These are phyloP conservation scores for Drosophila neonasuta DNA, from an alignment of 2,888 invertebrate species.

Conservation along the genomic window DNA sequence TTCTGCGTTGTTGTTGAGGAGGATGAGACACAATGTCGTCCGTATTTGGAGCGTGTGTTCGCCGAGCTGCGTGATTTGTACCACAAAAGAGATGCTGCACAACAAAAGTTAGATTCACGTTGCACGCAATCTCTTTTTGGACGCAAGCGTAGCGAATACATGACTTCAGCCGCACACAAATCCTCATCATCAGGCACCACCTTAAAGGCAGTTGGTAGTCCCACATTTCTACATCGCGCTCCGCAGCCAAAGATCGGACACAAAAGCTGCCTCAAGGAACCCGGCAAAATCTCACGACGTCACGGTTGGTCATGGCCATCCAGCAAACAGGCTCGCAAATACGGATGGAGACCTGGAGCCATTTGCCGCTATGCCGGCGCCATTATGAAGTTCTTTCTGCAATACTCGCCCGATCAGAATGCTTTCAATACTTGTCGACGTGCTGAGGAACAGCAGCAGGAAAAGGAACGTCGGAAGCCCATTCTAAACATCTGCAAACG, in stretches of 20 bases:
- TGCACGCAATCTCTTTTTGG: slow-evolving; percentile 8
- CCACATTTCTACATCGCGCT: slow-evolving; percentile 28
- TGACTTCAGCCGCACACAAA: not conserved
- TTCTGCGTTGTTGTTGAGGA: slow-evolving; percentile 60
- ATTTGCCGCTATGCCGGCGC: slow-evolving; percentile 77
- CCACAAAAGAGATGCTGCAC: slow-evolving; percentile 59
- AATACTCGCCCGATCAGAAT: slow-evolving; percentile 65
- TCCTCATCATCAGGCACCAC: not conserved
- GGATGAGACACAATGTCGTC: slow-evolving; percentile 62
- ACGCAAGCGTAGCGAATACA: not conserved
- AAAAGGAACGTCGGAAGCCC: slow-evolving; percentile 81
- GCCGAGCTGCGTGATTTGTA: slow-evolving; percentile 74
- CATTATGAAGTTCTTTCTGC: slow-evolving; percentile 79
- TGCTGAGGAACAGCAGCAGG: slow-evolving; percentile 73
- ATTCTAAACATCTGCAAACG: slow-evolving; percentile 86
- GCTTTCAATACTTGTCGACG: slow-evolving; percentile 61
- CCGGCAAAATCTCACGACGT: slow-evolving; percentile 83
- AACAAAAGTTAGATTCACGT: not conserved
- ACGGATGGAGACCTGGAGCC: slow-evolving; percentile 81
- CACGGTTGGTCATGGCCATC: slow-evolving; percentile 88
- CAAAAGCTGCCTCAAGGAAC: slow-evolving; percentile 83
- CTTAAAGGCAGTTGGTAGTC: not conserved
- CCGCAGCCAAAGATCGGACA: slow-evolving; percentile 83
- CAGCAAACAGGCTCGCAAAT: slow-evolving; percentile 56
- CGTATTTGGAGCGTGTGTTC: slow-evolving; percentile 74